Evolutionary conservation across 2,797 vertebrate species (phyloP).

Genomic region (Phoeniculus purpureus): DNA sequence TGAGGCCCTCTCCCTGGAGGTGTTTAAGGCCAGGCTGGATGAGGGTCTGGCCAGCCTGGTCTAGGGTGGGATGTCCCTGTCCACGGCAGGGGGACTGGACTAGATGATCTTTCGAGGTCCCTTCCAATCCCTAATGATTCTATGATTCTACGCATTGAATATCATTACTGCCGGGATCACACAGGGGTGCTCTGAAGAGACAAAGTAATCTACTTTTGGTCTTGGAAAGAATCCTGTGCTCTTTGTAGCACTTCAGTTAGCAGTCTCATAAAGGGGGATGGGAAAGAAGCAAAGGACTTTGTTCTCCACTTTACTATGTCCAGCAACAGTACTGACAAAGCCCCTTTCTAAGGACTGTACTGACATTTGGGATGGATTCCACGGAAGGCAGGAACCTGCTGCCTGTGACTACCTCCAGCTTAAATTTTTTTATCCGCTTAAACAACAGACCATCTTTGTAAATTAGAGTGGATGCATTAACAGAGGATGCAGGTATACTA

Average conservation of each 20-base stretch:
- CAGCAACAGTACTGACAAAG: neutral
- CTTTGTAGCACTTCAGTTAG: neutral
- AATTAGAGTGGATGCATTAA: neutral
- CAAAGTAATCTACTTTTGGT: neutral
- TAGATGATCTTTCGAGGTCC: too few species aligned
- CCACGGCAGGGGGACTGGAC: too few species aligned
- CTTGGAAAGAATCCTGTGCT: neutral
- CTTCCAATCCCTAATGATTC: too few species aligned
- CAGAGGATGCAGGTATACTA: neutral
- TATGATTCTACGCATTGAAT: too few species aligned
- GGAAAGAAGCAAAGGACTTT: neutral
- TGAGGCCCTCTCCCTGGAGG: too few species aligned
- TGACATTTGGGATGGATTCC: neutral
- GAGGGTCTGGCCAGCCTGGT: too few species aligned
- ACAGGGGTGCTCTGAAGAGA: neutral
- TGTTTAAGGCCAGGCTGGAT: too few species aligned
- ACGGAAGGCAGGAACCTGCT: neutral
- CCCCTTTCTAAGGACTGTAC: neutral
- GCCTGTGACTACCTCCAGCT: rapidly evolving
- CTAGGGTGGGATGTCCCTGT: too few species aligned
- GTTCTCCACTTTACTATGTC: neutral
- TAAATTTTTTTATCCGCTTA: rapidly evolving
- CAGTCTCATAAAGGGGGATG: neutral
- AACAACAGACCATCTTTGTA: neutral
- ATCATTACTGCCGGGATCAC: neutral